Percentiles rank a stretch among this genome's conserved stretches.
Conservation (phyloP, 1,140 invertebrate species). For the Neelides sp. region DNA sequence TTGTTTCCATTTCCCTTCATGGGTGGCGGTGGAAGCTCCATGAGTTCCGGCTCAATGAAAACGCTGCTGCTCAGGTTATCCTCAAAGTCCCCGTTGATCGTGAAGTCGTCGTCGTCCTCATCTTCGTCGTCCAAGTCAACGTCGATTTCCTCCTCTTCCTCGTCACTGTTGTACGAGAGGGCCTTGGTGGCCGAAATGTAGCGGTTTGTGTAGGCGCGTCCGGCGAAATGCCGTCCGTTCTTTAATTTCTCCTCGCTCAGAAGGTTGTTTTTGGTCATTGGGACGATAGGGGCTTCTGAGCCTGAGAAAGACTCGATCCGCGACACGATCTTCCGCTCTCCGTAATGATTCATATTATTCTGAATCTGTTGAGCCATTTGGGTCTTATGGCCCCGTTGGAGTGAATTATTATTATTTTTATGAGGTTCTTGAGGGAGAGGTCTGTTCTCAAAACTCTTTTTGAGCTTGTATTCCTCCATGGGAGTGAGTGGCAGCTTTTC, state of each 20-base stretch:
- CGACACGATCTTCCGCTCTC: background rate
- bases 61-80: conserved; percentile 19
- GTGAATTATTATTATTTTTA: no score
- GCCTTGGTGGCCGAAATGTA: conserved; percentile 31
- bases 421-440: no score
- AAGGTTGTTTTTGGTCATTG: conserved; percentile 16
- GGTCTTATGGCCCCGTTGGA: no score
- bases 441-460: no score
- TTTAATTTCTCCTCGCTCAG: conserved; percentile 17
- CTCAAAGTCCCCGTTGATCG: conserved; percentile 18
- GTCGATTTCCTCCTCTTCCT: conserved; percentile 37
- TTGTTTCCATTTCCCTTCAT: no score
- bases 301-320: conserved; percentile 21
- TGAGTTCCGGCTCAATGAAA: conserved; percentile 39
- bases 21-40: no score
- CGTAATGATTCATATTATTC: background rate
- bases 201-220: background rate
- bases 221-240: conserved; percentile 8
- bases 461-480: no score
- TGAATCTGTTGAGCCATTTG: background rate
- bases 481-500: no score
- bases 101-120: conserved; percentile 28
- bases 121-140: conserved; percentile 27
- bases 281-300: conserved; percentile 27
- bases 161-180: conserved; percentile 39